A percentile compares a stretch with the other conserved stretches of the same genome.
Conservation (phyloP, 2,113 vertebrate genomes). For the Dicentrarchus labrax region DNA sequence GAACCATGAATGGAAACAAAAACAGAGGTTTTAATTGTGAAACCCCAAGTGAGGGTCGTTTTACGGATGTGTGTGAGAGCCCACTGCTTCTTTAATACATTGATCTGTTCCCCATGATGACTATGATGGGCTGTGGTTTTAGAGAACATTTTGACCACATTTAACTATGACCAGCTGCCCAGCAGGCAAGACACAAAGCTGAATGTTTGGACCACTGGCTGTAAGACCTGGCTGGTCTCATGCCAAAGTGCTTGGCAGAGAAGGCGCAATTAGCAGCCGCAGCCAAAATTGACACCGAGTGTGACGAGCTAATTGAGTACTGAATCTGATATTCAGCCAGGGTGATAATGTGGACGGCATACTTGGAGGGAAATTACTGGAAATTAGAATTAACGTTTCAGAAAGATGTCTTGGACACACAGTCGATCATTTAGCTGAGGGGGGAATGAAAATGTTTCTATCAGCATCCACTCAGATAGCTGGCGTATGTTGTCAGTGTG, state of each 20-base stretch:
- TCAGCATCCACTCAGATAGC: constrained; percentile 18
- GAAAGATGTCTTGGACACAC: not conserved
- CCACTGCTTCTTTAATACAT: constrained; percentile 4
- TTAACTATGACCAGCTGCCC: constrained; percentile 38
- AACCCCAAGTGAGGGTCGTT: constrained; percentile 34
- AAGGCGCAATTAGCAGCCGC: constrained; percentile 10
- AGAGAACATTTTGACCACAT: constrained; percentile 32
- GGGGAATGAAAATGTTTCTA: constrained; percentile 4
- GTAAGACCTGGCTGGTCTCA: constrained; percentile 24
- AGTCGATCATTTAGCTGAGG: not conserved
- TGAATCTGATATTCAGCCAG: constrained; percentile 1
- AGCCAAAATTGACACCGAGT: constrained; percentile 23
- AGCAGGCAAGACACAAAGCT: constrained; percentile 20
- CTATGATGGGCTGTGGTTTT: constrained; percentile 30
- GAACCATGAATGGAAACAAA: constrained; percentile 60
- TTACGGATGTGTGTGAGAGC: constrained; percentile 41
- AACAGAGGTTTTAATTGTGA: constrained; percentile 37
- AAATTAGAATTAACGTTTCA: constrained; percentile 2
- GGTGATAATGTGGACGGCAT: constrained; percentile 10
- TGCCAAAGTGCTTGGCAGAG: constrained; percentile 41
- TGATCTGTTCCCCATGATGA: constrained; percentile 55
- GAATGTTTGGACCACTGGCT: constrained; percentile 10
- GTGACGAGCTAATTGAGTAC: constrained; percentile 37
- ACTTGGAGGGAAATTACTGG: constrained; percentile 13
- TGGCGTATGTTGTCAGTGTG: not conserved